Conservation (phyloP, 2,797 vertebrate genomes). For the Furcifer pardalis region DNA sequence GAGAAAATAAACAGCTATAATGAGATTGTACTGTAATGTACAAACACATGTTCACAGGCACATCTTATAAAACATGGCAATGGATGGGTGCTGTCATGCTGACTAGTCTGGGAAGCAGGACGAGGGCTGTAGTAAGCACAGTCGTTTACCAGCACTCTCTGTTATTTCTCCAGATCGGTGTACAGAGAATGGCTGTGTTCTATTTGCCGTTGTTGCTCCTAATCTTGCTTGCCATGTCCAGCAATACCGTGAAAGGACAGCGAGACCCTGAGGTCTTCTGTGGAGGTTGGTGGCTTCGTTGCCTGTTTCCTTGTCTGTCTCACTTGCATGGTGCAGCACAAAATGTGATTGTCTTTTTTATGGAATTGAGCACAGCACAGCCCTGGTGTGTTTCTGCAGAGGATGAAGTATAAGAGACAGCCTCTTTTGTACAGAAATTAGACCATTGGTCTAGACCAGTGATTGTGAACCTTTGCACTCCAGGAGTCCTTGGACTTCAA, state of each 20-base stretch:
- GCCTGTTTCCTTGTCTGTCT: background rate
- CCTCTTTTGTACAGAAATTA: background rate
- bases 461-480: no score
- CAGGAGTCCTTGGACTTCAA: no score
- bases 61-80: no score
- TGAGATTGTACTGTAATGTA: background rate
- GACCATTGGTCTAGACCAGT: background rate
- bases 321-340: background rate
- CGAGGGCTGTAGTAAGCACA: background rate
- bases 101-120: background rate
- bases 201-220: background rate
- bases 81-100: background rate
- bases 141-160: background rate
- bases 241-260: background rate
- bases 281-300: constrained; percentile 35
- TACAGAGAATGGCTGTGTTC: background rate
- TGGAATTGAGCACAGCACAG: no score
- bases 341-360: background rate
- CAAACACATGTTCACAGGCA: background rate
- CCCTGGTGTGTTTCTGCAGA: background rate
- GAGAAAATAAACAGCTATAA: background rate
- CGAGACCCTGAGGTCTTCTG: constrained; percentile 44
- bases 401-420: background rate
- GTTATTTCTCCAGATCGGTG: constrained; percentile 16
- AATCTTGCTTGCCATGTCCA: background rate